Conservation (phyloP, 2,113 vertebrate genomes). For the Sinocyclocheilus anshuiensis region DNA sequence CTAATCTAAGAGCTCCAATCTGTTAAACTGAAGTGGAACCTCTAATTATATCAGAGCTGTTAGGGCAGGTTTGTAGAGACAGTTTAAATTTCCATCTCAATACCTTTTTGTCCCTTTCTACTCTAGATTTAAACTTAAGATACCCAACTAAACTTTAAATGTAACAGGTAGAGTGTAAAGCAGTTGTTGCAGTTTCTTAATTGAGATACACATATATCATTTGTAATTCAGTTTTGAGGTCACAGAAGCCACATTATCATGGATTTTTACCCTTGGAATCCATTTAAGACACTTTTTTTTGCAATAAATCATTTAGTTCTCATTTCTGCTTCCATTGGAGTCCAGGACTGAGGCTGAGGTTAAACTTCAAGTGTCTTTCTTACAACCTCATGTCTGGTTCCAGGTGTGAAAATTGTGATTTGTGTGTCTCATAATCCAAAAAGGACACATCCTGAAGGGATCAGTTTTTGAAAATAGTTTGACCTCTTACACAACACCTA, state of each 20-base stretch:
- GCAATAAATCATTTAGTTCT: not conserved
- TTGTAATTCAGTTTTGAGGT: not conserved
- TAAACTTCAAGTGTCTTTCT: not conserved
- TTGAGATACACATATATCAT: not conserved
- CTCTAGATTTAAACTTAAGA: not conserved
- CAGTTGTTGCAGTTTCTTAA: not conserved
- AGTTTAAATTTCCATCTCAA: not conserved
- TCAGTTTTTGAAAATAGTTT: not conserved
- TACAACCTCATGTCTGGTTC: not conserved
- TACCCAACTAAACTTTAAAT: not conserved
- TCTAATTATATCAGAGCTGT: constrained; percentile 35
- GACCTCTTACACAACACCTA: not conserved
- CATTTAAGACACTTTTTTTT: not conserved
- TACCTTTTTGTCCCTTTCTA: not conserved
- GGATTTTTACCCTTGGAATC: not conserved
- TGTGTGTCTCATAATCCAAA: not conserved
- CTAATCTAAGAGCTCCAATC: constrained; percentile 44
- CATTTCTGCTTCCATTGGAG: not conserved
- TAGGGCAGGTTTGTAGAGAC: not conserved
- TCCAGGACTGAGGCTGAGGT: not conserved
- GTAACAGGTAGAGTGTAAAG: no score
- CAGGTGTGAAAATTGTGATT: constrained; percentile 14
- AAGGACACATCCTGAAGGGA: not conserved
- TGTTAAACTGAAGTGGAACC: constrained; percentile 33
- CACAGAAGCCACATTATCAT: not conserved